Conservation (phyloP, 2,888 invertebrate genomes). For the Scaptomyza polygonia region DNA sequence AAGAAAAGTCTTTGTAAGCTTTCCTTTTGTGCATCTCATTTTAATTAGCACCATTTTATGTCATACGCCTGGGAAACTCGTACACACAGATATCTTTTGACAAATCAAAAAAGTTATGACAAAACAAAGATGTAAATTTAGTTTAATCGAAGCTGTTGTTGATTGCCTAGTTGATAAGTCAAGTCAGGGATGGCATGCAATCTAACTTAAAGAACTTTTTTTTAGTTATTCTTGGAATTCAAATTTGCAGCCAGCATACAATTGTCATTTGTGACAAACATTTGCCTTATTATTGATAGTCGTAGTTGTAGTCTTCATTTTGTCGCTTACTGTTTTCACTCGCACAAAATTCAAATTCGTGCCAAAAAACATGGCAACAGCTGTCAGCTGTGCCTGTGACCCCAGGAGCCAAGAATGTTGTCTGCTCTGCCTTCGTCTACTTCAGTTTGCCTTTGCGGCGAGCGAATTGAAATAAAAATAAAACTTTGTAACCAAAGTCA, state of each 20-base stretch:
- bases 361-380: slow-evolving; percentile 54
- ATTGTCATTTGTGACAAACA: slow-evolving; percentile 52
- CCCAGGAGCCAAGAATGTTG: slow-evolving; percentile 15
- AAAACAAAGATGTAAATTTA: slow-evolving; percentile 63
- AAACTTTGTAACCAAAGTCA: slow-evolving; percentile 40
- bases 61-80: slow-evolving; percentile 18
- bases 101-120: slow-evolving; percentile 13
- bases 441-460: slow-evolving; percentile 35
- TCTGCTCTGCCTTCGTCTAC: slow-evolving; percentile 16
- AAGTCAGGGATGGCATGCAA: slow-evolving; percentile 41
- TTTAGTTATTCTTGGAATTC: slow-evolving; percentile 33
- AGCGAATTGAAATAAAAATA: slow-evolving; percentile 18
- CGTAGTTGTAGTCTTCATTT: slow-evolving; percentile 25
- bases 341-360: slow-evolving; percentile 62
- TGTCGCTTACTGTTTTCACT: slow-evolving; percentile 16
- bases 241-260: slow-evolving; percentile 59
- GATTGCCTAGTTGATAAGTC: slow-evolving; percentile 65
- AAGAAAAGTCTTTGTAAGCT: slow-evolving; percentile 44
- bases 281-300: slow-evolving; percentile 51
- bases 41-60: slow-evolving; percentile 73
- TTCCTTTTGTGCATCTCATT: slow-evolving; percentile 56
- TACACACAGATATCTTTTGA: slow-evolving; percentile 19
- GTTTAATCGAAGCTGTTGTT: slow-evolving; percentile 77
- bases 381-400: slow-evolving; percentile 59
- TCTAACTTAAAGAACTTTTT: slow-evolving; percentile 30